Evolutionary conservation across 2,113 vertebrate genomes (phyloP).

Genomic region (Hypomesus transpacificus): DNA sequence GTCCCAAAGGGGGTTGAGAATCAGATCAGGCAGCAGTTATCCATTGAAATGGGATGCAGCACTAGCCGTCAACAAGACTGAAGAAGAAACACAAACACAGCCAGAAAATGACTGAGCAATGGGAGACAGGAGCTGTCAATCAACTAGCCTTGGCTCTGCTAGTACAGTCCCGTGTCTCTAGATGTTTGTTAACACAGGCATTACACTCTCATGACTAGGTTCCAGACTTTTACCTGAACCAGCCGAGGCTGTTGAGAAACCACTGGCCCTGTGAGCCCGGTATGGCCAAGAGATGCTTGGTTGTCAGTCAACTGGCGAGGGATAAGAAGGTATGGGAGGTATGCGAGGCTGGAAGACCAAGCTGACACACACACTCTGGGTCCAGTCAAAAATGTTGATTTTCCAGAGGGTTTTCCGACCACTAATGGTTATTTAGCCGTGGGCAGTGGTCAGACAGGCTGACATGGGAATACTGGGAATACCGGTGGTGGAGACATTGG

Average conservation of each 20-base stretch:
- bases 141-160: conserved; percentile 25
- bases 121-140: conserved; percentile 49
- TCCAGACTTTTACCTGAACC: background rate
- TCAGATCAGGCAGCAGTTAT: conserved; percentile 38
- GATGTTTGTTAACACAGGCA: background rate
- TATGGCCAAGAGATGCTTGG: background rate
- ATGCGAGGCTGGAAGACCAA: conserved; percentile 43
- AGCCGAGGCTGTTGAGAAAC: background rate
- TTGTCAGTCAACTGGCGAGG: conserved; percentile 48
- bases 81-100: conserved; percentile 23
- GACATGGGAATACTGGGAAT: conserved; percentile 67
- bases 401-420: conserved; percentile 67
- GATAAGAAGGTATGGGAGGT: conserved; percentile 31
- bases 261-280: no score
- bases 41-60: conserved; percentile 37
- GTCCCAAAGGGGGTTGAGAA: conserved; percentile 40
- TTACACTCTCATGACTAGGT: background rate
- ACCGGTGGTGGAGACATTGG: conserved; percentile 48
- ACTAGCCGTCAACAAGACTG: conserved; percentile 23
- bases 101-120: conserved; percentile 43
- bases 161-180: background rate
- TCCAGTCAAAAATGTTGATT: conserved; percentile 51
- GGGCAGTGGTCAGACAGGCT: conserved; percentile 67
- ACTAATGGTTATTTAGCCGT: conserved; percentile 64
- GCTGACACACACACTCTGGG: conserved; percentile 28